Evolutionary conservation across 2,888 invertebrate species (phyloP).

Genomic region (Drosophila mimetica): DNA sequence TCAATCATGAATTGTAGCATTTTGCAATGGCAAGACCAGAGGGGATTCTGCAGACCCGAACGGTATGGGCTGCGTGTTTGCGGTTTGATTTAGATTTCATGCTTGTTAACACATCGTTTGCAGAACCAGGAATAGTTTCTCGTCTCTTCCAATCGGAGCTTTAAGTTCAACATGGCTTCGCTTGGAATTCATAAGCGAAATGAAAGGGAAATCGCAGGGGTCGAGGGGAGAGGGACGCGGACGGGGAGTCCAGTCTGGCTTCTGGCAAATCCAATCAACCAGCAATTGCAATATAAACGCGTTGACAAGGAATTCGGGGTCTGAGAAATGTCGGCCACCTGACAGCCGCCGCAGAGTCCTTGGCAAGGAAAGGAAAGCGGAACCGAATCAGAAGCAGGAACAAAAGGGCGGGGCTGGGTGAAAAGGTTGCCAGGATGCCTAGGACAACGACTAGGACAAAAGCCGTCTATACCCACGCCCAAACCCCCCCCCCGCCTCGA

Average conservation of each 20-base stretch:
- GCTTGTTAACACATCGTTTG: constrained; percentile 65
- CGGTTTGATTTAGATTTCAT: constrained; percentile 65
- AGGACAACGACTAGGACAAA: constrained; percentile 34
- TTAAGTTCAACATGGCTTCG: not conserved
- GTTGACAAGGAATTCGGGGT: constrained; percentile 32
- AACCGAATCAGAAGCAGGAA: constrained; percentile 5
- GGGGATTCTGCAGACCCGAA: constrained; percentile 29
- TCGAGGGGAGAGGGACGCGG: not conserved
- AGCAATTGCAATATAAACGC: constrained; percentile 48
- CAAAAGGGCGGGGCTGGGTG: not conserved
- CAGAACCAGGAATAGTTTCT: constrained; percentile 27
- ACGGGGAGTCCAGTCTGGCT: constrained; percentile 16
- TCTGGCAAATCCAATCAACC: constrained; percentile 53
- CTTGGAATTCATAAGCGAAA: constrained; percentile 42
- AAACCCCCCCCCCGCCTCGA: not conserved
- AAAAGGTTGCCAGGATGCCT: constrained; percentile 25
- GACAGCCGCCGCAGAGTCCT: constrained; percentile 13
- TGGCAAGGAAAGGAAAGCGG: not conserved
- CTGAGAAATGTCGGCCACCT: constrained; percentile 27
- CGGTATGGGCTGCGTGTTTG: constrained; percentile 49
- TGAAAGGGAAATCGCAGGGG: constrained; percentile 23
- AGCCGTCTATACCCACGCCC: not conserved
- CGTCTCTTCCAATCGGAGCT: constrained; percentile 1
- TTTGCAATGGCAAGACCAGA: constrained; percentile 51
- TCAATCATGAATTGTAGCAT: constrained; percentile 71